A percentile compares a stretch with the other conserved stretches of the same genome.
Conservation (phyloP, 1,140 invertebrate genomes). For the Asbolus verrucosus region DNA sequence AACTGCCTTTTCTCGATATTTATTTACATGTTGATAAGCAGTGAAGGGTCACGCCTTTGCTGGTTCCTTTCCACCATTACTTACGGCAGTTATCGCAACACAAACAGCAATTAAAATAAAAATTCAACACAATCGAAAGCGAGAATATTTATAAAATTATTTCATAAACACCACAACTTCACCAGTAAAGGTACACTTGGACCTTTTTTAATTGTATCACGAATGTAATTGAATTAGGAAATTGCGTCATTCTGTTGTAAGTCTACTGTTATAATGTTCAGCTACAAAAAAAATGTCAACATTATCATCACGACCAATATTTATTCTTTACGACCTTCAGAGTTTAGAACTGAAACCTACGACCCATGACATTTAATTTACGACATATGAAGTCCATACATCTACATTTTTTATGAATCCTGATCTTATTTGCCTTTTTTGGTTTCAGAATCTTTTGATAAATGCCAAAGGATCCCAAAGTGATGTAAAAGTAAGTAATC, state of each 20-base stretch:
- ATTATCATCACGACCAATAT: slow-evolving; percentile 1
- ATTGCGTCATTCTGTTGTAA: not conserved
- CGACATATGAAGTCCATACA: not conserved
- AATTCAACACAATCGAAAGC: not conserved
- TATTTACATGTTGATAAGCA: slow-evolving; percentile 4
- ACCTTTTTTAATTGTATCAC: no score
- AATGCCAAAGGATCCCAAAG: slow-evolving; percentile 86
- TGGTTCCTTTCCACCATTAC: slow-evolving; percentile 2
- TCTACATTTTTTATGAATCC: not conserved
- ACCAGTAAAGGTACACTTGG: no score
- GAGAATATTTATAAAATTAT: not conserved
- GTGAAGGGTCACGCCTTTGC: not conserved
- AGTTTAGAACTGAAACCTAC: no score
- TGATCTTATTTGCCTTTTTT: slow-evolving; percentile 49
- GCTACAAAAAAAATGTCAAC: not conserved
- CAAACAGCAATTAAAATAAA: not conserved
- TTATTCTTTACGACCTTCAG: slow-evolving; percentile 1
- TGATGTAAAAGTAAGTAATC: slow-evolving; percentile 82
- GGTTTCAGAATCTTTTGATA: slow-evolving; percentile 78
- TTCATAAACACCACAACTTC: no score
- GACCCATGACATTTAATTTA: not conserved
- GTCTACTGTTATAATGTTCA: slow-evolving; percentile 1
- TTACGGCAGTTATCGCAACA: not conserved
- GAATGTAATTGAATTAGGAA: slow-evolving; percentile 3
- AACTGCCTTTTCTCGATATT: slow-evolving; percentile 1